Conservation (phyloP, 1,140 invertebrate genomes). For the Saccostrea cuccullata region DNA sequence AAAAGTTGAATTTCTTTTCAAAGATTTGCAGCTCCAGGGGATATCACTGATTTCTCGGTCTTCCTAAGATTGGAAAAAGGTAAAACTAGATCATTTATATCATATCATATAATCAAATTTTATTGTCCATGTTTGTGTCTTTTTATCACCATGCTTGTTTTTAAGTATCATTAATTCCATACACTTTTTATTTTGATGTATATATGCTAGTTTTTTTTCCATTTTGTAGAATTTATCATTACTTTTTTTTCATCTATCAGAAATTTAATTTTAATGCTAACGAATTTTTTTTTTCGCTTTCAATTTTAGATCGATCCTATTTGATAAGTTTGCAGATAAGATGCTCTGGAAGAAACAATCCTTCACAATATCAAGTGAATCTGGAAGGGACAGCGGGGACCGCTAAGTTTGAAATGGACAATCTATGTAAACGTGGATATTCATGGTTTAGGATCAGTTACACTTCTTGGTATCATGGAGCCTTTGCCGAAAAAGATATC, state of each 20-base stretch:
- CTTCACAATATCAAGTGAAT: background rate
- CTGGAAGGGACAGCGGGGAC: background rate
- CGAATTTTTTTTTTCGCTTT: background rate
- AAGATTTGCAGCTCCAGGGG: background rate
- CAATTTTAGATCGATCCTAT: background rate
- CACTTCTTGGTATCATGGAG: conserved; percentile 3
- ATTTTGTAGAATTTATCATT: no score
- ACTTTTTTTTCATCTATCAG: no score
- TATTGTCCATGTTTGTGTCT: no score
- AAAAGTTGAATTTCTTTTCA: no score
- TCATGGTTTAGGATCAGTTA: no score
- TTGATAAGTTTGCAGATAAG: background rate
- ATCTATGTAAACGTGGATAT: background rate
- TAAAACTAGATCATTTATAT: no score
- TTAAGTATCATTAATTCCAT: no score
- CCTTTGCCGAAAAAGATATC: background rate
- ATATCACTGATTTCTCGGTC: background rate
- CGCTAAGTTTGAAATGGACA: background rate
- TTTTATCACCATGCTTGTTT: no score
- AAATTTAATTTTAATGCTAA: no score
- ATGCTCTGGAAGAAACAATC: background rate
- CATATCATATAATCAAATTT: no score
- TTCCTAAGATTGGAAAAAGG: background rate
- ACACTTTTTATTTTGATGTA: no score
- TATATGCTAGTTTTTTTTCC: no score